A percentile compares a stretch with the other conserved stretches of the same genome.
These are phyloP conservation scores for Pteropus rufus DNA, from an alignment of 2,797 vertebrate species.

Conservation along the genomic window DNA sequence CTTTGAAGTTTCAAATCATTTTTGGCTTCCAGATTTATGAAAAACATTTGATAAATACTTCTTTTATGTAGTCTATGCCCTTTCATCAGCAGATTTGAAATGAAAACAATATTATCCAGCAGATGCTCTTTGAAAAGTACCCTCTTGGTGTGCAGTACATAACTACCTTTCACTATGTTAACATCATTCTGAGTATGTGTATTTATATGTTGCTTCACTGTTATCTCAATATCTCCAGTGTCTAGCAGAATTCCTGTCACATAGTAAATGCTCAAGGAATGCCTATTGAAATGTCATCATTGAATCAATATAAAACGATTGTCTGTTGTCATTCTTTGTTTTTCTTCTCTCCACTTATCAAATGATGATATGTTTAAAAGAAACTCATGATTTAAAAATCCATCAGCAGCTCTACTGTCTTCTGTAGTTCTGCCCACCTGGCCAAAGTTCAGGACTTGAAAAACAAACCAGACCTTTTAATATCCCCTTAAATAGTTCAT, in stretches of 20 bases:
- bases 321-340: background rate
- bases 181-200: background rate
- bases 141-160: background rate
- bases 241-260: background rate
- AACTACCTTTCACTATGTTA: background rate
- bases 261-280: background rate
- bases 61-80: background rate
- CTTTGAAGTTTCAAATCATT: background rate
- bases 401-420: constrained; percentile 31
- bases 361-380: constrained; percentile 49
- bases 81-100: background rate
- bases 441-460: constrained; percentile 63
- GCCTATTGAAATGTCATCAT: background rate
- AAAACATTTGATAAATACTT: background rate
- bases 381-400: constrained; percentile 55
- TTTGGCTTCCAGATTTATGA: background rate
- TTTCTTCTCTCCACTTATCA: background rate
- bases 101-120: background rate
- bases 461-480: constrained; percentile 66
- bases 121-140: background rate
- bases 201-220: background rate
- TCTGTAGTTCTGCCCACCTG: constrained; percentile 47
- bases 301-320: background rate
- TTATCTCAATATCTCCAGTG: background rate
- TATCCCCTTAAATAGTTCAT: constrained; percentile 70